These are phyloP conservation scores for Sisor rabdophorus DNA, from an alignment of 2,113 vertebrate species.

Conservation along the genomic window DNA sequence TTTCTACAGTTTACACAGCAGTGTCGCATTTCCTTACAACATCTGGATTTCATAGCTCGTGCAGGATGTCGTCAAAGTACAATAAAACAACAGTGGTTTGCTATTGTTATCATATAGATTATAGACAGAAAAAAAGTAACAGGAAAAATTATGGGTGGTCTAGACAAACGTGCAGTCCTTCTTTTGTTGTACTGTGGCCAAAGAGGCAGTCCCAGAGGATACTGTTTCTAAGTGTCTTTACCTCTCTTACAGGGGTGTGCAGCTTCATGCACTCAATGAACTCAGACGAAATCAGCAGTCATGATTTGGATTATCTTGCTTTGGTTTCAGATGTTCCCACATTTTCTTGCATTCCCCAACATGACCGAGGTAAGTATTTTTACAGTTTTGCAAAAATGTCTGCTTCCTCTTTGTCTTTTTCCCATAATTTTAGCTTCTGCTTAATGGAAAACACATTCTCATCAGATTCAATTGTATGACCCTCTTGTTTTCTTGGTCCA, in stretches of 20 bases:
- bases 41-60: constrained; percentile 66
- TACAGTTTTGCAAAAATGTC: constrained; percentile 2
- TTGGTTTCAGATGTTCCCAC: constrained; percentile 55
- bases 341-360: constrained; percentile 49
- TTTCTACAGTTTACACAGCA: constrained; percentile 35
- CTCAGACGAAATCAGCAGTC: constrained; percentile 25
- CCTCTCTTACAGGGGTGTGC: constrained; percentile 4
- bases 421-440: neutral
- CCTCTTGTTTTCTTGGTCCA: neutral
- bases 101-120: constrained; percentile 43
- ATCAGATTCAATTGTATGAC: neutral
- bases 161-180: constrained; percentile 10
- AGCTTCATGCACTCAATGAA: constrained; percentile 23
- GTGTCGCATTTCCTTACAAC: constrained; percentile 56
- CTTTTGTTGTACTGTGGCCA: constrained; percentile 38
- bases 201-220: constrained; percentile 34
- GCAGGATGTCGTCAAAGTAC: constrained; percentile 60
- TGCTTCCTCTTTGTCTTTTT: neutral
- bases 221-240: constrained; percentile 1
- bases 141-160: constrained; percentile 1
- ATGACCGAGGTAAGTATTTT: constrained; percentile 60
- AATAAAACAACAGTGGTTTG: constrained; percentile 55
- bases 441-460: neutral
- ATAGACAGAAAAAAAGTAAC: neutral
- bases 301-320: constrained; percentile 62